A percentile compares a stretch with the other conserved stretches of the same genome.
Evolutionary conservation across 2,888 invertebrate species (phyloP).

Genomic region (Drosophila melanosoma): DNA sequence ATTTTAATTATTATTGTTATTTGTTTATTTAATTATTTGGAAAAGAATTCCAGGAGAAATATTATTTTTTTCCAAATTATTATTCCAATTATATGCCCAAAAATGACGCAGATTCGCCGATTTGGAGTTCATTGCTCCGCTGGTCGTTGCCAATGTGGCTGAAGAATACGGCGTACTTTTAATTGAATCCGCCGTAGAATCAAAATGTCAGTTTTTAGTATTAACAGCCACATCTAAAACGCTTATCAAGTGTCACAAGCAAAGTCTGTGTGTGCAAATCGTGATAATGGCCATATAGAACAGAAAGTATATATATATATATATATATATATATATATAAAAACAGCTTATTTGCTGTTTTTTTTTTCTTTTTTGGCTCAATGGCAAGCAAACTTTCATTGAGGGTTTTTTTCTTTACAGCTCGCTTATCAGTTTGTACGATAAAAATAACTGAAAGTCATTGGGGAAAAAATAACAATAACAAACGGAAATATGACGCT

Average conservation of each 20-base stretch:
- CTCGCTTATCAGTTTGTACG: constrained; percentile 68
- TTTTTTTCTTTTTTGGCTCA: constrained; percentile 25
- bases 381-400: constrained; percentile 57
- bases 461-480: constrained; percentile 35
- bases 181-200: constrained; percentile 12
- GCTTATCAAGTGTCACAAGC: constrained; percentile 31
- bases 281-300: constrained; percentile 4
- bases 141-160: constrained; percentile 12
- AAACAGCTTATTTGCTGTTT: constrained; percentile 6
- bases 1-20: background rate
- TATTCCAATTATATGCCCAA: background rate
- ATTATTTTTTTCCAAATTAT: background rate
- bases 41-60: background rate
- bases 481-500: constrained; percentile 9
- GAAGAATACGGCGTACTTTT: constrained; percentile 8
- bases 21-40: background rate
- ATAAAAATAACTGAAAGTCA: constrained; percentile 49
- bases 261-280: constrained; percentile 37
- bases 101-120: background rate
- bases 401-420: constrained; percentile 43
- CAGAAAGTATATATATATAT: background rate
- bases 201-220: background rate
- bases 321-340: background rate
- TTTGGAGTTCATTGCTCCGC: constrained; percentile 39
- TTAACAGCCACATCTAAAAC: constrained; percentile 6